Conservation (phyloP, 2,888 invertebrate species). For the Neocrepidodera transversa region DNA sequence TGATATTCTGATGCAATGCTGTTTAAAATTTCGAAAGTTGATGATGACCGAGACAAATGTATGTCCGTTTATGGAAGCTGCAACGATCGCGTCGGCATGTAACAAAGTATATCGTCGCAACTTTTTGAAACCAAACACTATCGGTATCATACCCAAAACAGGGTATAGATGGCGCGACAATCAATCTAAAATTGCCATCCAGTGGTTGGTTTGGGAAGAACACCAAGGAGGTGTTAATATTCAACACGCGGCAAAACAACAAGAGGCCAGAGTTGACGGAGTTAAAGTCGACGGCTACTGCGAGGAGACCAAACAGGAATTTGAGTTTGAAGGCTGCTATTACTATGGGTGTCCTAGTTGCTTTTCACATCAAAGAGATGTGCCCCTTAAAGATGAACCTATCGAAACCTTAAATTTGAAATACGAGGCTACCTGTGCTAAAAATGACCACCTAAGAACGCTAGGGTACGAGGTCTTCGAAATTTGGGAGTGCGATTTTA, state of each 20-base stretch:
- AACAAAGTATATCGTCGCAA: constrained; percentile 43
- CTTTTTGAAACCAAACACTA: constrained; percentile 43
- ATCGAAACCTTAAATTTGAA: constrained; percentile 12
- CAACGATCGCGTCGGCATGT: constrained; percentile 45
- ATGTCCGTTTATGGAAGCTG: constrained; percentile 44
- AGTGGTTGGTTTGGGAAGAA: constrained; percentile 37
- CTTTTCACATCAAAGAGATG: constrained; percentile 20
- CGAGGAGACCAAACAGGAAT: constrained; percentile 30
- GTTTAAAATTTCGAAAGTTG: constrained; percentile 21
- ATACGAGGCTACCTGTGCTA: constrained; percentile 20
- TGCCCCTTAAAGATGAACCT: constrained; percentile 15
- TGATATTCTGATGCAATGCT: constrained; percentile 22
- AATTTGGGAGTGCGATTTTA: constrained; percentile 22
- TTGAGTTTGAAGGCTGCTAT: constrained; percentile 39
- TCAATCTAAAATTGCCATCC: constrained; percentile 22
- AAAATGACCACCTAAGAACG: constrained; percentile 3
- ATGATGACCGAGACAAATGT: constrained; percentile 13
- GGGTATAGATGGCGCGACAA: constrained; percentile 44
- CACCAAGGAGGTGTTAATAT: constrained; percentile 32
- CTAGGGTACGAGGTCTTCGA: constrained; percentile 15
- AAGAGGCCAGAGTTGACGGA: constrained; percentile 33
- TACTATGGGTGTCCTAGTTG: constrained; percentile 30
- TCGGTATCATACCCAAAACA: constrained; percentile 45
- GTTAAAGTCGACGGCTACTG: constrained; percentile 34
- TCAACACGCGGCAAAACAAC: constrained; percentile 33